Conservation (phyloP, 2,113 vertebrate species). For the Atherinomorus stipes region DNA sequence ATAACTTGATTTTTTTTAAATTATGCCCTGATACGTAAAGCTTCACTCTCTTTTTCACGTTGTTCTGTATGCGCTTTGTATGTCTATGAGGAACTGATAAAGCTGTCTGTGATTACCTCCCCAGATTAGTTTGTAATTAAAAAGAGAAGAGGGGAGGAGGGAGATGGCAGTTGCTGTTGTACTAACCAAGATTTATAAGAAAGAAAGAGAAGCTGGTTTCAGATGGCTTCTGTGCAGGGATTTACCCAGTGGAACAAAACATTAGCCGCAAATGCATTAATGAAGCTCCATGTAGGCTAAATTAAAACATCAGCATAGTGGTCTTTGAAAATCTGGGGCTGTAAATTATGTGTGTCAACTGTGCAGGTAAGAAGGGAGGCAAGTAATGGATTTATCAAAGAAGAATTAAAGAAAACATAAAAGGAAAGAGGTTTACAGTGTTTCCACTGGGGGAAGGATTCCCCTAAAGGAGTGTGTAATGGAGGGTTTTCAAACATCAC, state of each 20-base stretch:
- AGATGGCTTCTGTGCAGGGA: constrained; percentile 36
- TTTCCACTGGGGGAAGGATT: not conserved
- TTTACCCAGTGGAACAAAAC: constrained; percentile 53
- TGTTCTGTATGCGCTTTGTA: not conserved
- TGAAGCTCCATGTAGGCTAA: constrained; percentile 42
- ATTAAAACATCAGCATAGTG: constrained; percentile 46
- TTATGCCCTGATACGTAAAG: not conserved
- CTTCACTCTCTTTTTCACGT: not conserved
- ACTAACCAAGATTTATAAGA: constrained; percentile 20
- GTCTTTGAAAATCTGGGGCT: constrained; percentile 23
- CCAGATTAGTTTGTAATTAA: constrained; percentile 71
- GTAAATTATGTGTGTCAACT: constrained; percentile 14
- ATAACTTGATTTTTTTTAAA: not conserved
- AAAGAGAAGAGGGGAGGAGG: constrained; percentile 26
- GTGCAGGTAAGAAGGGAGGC: not conserved
- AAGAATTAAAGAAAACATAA: not conserved
- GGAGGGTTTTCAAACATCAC: constrained; percentile 18
- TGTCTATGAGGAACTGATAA: constrained; percentile 49
- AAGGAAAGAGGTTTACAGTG: not conserved
- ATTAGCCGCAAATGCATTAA: constrained; percentile 49
- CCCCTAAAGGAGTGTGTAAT: constrained; percentile 36
- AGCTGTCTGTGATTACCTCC: constrained; percentile 60
- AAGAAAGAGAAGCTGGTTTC: constrained; percentile 36
- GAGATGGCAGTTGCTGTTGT: constrained; percentile 13
- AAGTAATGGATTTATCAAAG: constrained; percentile 11